Evolutionary conservation across 1,140 invertebrate species (phyloP), one percentile per base, ranked within the genome.

Genomic region (Anastrepha ludens): DNA sequence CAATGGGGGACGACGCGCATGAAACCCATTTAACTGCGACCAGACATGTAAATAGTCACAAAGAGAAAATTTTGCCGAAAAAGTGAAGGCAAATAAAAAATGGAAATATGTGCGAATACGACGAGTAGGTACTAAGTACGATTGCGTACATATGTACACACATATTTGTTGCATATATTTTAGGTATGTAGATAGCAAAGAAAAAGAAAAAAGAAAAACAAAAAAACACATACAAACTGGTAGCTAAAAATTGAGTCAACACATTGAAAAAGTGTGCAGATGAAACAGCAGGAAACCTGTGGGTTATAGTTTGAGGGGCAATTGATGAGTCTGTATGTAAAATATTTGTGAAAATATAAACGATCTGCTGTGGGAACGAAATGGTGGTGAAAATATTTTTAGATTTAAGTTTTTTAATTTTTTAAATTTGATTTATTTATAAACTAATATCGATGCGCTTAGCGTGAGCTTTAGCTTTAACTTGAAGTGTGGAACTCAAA

Each of bases 171-270:
- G n/a, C 15, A 17, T 62, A 5, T 17, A 62, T 62, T 62, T 3
- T 3, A n/a, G 17, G 13, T 81, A 4, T 7, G n/a, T 81, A 29
- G 47, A 74, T 50, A 47, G 20, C 29, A 47, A 74, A 74, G 47
- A 74, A n/a, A 29, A 29, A 62, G 50, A 55, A 55, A 55, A 55
- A 55, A 0, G 0, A 55, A 55, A 55, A 55, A 55, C 9, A 9
- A 2, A 11, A 29, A 29, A 1, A 29, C 29, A 29, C 29, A 29
- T 29, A 1, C 29, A 20, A 67, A 67, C 11, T 67, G 41, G 13
- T 4, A 47, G 67, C 67, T 17, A 7, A 74, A 74, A 74, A 74
- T 67, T 74, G 67, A 74, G 67, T 74, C 41, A 74, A 74, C 67
- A 15, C 11, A 55, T 55, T 7, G 15, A 62, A 62, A 13, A 62